A percentile compares a stretch with the other conserved stretches of the same genome.
Conservation (phyloP, 2,113 vertebrate species). For the Podiceps cristatus region DNA sequence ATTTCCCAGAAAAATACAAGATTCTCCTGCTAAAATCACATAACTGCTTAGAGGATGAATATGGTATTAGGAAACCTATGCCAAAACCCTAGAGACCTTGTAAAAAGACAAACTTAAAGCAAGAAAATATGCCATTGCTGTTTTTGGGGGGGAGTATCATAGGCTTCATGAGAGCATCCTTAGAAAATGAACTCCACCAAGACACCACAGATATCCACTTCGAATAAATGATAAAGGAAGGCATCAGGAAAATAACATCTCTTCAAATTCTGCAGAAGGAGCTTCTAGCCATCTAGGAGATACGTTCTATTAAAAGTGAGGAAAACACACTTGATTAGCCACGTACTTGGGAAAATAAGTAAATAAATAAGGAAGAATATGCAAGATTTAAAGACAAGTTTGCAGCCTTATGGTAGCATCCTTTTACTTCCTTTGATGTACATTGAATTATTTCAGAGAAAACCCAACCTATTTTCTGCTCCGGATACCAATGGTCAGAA, state of each 20-base stretch:
- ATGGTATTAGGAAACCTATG: neutral
- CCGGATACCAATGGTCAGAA: neutral
- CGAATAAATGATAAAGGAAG: neutral
- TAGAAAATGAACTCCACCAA: neutral
- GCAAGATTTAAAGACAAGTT: neutral
- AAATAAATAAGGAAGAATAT: neutral
- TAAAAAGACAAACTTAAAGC: neutral
- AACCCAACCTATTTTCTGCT: neutral
- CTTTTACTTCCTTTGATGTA: neutral
- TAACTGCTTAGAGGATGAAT: neutral
- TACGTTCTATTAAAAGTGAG: neutral
- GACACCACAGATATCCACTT: neutral
- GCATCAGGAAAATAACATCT: neutral
- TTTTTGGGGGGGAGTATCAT: fast-evolving
- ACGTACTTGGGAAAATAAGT: neutral
- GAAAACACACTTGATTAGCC: neutral
- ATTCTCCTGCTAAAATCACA: neutral
- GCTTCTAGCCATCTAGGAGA: neutral
- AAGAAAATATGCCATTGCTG: neutral
- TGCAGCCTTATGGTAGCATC: neutral
- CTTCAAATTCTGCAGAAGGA: neutral
- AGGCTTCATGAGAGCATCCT: neutral
- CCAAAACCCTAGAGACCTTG: neutral
- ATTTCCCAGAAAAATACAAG: neutral
- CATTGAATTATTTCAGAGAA: neutral